Conservation (phyloP, 2,888 invertebrate genomes). For the Seladonia tumulorum region DNA sequence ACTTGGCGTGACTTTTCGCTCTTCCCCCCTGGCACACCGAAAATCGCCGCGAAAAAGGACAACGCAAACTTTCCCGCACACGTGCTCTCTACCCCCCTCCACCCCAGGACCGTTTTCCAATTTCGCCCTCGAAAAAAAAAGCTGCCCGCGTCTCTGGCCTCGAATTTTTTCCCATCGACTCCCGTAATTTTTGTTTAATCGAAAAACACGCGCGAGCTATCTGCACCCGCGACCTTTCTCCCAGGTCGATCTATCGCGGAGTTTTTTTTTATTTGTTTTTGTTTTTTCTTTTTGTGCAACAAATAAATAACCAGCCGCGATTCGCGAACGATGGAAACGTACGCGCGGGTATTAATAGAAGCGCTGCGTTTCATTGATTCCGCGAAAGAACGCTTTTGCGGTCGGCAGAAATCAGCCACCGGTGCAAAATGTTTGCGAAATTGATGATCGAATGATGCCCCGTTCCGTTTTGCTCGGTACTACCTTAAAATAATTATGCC, state of each 20-base stretch:
- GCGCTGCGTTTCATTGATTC: background rate
- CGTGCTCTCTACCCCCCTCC: background rate
- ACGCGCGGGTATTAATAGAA: background rate
- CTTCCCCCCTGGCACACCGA: background rate
- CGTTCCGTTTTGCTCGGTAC: background rate
- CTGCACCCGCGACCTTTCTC: background rate
- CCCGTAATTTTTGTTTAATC: slow-evolving; percentile 11
- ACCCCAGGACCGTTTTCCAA: slow-evolving; percentile 1
- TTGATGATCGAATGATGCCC: background rate
- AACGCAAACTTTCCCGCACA: slow-evolving; percentile 26
- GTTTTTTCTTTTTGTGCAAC: background rate
- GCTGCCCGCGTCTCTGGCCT: background rate
- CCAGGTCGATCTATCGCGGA: background rate
- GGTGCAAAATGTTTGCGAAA: background rate
- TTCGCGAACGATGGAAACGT: background rate
- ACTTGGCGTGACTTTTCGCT: slow-evolving; percentile 48
- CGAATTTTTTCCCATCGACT: background rate
- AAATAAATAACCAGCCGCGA: background rate
- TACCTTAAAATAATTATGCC: background rate
- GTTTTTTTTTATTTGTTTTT: background rate
- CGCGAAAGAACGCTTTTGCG: background rate
- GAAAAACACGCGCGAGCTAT: background rate
- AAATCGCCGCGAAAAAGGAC: slow-evolving; percentile 35
- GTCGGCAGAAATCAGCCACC: background rate
- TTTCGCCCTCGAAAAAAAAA: slow-evolving; percentile 26